Conservation (phyloP, 2,113 vertebrate genomes). For the Cairina moschata region DNA sequence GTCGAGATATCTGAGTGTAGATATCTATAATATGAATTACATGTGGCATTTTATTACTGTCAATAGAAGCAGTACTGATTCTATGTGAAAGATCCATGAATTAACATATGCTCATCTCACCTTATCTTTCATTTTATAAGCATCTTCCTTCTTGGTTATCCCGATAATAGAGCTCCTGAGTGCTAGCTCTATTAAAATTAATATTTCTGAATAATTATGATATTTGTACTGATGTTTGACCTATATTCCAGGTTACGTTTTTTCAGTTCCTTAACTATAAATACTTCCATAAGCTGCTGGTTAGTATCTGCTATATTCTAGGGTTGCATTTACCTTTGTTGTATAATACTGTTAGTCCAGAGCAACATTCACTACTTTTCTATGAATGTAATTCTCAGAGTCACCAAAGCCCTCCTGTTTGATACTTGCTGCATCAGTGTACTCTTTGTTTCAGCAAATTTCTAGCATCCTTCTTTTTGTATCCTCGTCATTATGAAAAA, state of each 20-base stretch:
- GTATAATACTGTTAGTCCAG: background rate
- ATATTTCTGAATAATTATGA: background rate
- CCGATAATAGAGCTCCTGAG: background rate
- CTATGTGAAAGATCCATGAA: background rate
- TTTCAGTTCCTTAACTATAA: background rate
- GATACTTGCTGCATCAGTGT: background rate
- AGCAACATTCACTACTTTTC: background rate
- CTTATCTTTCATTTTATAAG: background rate
- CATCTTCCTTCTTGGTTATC: background rate
- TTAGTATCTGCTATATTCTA: background rate
- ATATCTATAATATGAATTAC: background rate
- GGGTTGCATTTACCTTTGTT: background rate
- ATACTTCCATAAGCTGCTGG: background rate
- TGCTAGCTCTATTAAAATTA: background rate
- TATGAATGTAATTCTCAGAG: background rate
- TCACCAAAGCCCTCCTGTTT: background rate
- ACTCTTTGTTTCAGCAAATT: background rate
- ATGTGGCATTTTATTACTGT: background rate
- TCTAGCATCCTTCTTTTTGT: background rate
- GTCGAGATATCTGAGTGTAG: background rate
- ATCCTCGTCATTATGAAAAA: background rate
- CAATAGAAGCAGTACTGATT: background rate
- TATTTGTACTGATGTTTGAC: background rate
- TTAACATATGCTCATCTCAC: background rate
- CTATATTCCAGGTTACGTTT: background rate